Evolutionary conservation across 1,140 invertebrate species (phyloP).

Genomic region (Ylistrum balloti): DNA sequence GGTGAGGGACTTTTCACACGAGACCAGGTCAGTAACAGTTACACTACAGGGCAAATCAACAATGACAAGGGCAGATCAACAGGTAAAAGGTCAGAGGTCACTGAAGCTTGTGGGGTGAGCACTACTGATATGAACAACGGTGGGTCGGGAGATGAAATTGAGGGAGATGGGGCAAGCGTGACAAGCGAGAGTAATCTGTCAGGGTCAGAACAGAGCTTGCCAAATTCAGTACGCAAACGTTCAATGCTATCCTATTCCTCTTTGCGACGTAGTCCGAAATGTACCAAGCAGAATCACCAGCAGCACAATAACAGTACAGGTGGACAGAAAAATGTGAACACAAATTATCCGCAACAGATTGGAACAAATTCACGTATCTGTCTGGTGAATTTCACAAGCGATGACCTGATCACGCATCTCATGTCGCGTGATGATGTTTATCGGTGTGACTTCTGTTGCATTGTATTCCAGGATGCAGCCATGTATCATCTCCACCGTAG

Average conservation of each 20-base stretch:
- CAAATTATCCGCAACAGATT: slow-evolving; percentile 42
- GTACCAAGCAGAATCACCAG: background rate
- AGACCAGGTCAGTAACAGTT: background rate
- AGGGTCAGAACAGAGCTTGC: slow-evolving; percentile 59
- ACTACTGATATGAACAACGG: slow-evolving; percentile 42
- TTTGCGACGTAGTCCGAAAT: slow-evolving; percentile 15
- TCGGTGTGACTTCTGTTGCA: slow-evolving; percentile 73
- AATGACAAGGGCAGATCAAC: background rate
- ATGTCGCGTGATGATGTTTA: slow-evolving; percentile 73
- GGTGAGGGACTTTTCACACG: background rate
- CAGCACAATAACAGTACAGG: background rate
- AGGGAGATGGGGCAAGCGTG: slow-evolving; percentile 53
- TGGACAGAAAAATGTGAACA: background rate
- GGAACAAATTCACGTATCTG: slow-evolving; percentile 62
- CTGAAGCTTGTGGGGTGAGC: slow-evolving; percentile 27
- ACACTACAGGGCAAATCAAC: background rate
- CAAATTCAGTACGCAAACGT: slow-evolving; percentile 55
- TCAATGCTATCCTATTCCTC: slow-evolving; percentile 47
- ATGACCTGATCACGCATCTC: slow-evolving; percentile 70
- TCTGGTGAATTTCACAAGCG: slow-evolving; percentile 69
- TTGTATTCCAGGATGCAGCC: slow-evolving; percentile 74
- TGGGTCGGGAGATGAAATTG: slow-evolving; percentile 50
- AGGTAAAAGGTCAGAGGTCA: slow-evolving; percentile 19
- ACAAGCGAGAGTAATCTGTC: slow-evolving; percentile 63
- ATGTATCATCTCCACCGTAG: slow-evolving; percentile 75